Evolutionary conservation across 2,113 vertebrate genomes (phyloP), one percentile per base, ranked within the genome.

Genomic region (Chaetorhynchus papuensis): DNA sequence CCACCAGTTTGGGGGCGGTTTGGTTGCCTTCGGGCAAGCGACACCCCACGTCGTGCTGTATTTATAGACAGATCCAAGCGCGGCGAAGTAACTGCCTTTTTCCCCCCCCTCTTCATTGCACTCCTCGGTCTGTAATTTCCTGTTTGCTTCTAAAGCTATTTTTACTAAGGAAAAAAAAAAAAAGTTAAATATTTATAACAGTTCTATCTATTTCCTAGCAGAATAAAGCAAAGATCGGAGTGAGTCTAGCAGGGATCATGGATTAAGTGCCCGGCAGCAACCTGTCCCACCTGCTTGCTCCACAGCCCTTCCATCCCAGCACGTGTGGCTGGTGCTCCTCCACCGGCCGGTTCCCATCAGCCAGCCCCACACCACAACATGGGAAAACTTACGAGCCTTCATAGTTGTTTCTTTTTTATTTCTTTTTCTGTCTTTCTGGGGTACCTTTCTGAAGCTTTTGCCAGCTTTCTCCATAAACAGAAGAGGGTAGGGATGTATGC

Each of bases 81-180:
- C 18, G 1, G 44, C 1, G 2, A 89, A 68, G 49, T 52, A 35
- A 33, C 90, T 69, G 72, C 41, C 44, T 28, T 76, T 17, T 13
- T 78, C 81, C 35, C 8, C 3, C 44, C 35, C 16, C 52, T 60
- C 49, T 68, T 83, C 45, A 41, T 27, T 56, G 45, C 21, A 3
- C 81, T 66, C 24, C 60, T 69, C 21, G 33, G 52, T 28, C 56
- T 45, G 66, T 45, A 44, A 96, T 92, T 83, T 93, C 79, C 83
- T 92, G 52, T 87, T 93, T 78, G 68, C 89, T 83, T 80, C 68
- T 39, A 75, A 85, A 85, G 57, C 53, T 94, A 42, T 77, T 93
- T 92, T 87, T 92, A 74, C 47, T 70, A 18, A 49, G 23, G 5
- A 4, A 7, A 8, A 4, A 68, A 41, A 26, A n/a, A n/a, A 16